Evolutionary conservation across 2,797 vertebrate genomes (phyloP), one percentile per base, ranked within the genome.

Genomic region (Epinephelus awoara): DNA sequence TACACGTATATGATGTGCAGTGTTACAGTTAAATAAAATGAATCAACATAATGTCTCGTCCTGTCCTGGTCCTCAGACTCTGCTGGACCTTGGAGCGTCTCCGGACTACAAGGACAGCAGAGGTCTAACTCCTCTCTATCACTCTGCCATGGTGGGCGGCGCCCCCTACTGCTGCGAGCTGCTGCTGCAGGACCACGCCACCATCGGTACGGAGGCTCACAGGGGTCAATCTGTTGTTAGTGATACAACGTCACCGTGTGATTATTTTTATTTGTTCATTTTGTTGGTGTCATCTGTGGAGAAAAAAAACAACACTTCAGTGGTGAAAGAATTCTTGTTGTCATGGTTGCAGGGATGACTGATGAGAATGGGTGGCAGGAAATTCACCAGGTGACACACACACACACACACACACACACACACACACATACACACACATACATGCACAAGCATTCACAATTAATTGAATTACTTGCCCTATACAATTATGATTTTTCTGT

Each of bases 361-460:
- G 98, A 99, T 0, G 98, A 99, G 90, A 99, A 99, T 0, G 98
- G 98, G 75, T 99, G 98, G 98, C 98, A 99, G 89, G 98, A 99
- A 93, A 98, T 98, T 81, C 98, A 99, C 89, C 98, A 99, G 98
- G 98, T 98, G 89, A 88, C 29, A 66, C 55, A 69, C 47, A 66
- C 81, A 73, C 84, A 66, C 55, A 67, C 40, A 58, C 47, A 49
- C 19, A 55, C 61, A 47, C 29, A 69, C 12, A 52, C 25, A 55
- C 42, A 50, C 47, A 70, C 40, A 18, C 69, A 42, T 40, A 61
- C 12, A 54, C 44, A 65, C 23, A 46, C 5, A 40, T 13, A 62
- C 65, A 66, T 44, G 85, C 29, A 55, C 50, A 75, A 69, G 19
- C 58, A 67, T 47, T 17, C 19, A 21, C 62, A 67, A 67, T 68